Conservation (phyloP, 35 echinoderm and acorn worm species). For the Patiria miniata region DNA sequence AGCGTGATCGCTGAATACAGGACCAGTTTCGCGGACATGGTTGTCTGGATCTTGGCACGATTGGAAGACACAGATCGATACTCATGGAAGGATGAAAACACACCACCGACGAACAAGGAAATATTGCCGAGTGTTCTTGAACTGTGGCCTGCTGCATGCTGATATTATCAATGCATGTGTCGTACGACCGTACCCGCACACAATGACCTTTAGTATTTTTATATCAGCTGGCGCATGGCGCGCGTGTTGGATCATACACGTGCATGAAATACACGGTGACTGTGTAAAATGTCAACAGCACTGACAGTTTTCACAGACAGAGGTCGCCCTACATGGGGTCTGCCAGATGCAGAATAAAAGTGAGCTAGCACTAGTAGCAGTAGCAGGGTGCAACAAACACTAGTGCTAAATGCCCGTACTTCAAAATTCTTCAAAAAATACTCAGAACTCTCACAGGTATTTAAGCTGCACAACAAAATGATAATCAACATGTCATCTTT, state of each 20-base stretch:
- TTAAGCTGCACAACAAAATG: too few species aligned
- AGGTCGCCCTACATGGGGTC: not conserved
- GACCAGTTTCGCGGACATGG: slow-evolving; percentile 76
- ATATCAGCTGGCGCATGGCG: not conserved
- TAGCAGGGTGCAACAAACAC: too few species aligned
- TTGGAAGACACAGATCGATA: not conserved
- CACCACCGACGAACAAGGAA: not conserved
- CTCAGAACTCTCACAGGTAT: too few species aligned
- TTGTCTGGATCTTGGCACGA: not conserved
- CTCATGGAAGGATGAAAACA: not conserved
- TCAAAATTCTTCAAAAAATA: too few species aligned
- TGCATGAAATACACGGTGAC: not conserved
- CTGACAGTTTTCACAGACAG: not conserved
- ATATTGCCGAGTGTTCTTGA: not conserved
- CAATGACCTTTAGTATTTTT: too few species aligned
- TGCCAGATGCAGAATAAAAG: too few species aligned
- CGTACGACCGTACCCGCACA: too few species aligned
- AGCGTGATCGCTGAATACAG: slow-evolving; percentile 83
- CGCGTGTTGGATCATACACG: not conserved
- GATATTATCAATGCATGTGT: not conserved
- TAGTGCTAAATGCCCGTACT: too few species aligned
- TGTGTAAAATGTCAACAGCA: slow-evolving; percentile 16
- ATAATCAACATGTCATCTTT: too few species aligned
- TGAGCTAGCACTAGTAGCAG: too few species aligned
- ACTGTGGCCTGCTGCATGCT: not conserved